Evolutionary conservation across 2,797 vertebrate species (phyloP).

Genomic region (Galaxias olidus): DNA sequence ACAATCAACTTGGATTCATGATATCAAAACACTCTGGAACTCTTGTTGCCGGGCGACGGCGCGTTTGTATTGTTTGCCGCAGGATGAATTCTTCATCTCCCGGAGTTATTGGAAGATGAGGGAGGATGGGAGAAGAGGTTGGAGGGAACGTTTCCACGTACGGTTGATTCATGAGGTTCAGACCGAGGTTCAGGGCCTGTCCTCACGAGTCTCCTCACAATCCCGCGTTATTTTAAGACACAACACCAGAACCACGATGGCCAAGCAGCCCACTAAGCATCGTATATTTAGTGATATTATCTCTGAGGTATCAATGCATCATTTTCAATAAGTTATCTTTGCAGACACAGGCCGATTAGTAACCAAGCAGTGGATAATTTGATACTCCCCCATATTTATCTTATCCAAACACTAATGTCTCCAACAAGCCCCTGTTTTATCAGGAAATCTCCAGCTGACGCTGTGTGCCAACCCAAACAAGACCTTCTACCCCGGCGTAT

Average conservation of each 20-base stretch:
- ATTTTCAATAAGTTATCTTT: no score
- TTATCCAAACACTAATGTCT: constrained; percentile 29
- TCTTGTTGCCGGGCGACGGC: constrained; percentile 57
- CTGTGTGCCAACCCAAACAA: constrained; percentile 54
- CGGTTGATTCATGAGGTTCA: no score
- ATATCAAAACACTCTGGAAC: constrained; percentile 43
- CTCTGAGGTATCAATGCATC: no score
- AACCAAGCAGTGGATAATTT: constrained; percentile 48
- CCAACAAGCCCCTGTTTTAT: constrained; percentile 31
- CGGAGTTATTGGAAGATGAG: neutral
- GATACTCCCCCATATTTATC: constrained; percentile 32
- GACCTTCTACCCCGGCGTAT: constrained; percentile 2
- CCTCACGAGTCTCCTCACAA: no score
- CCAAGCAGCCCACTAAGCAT: no score
- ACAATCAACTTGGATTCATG: constrained; percentile 43
- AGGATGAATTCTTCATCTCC: constrained; percentile 21
- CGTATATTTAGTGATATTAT: no score
- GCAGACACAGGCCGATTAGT: constrained; percentile 4
- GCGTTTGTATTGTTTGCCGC: constrained; percentile 40
- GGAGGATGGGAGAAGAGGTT: constrained; percentile 17
- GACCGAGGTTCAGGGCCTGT: no score
- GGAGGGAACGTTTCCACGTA: constrained; percentile 14
- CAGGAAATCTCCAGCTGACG: constrained; percentile 46
- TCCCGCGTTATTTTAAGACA: no score
- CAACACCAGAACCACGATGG: no score